Evolutionary conservation across 2,888 invertebrate genomes (phyloP), one percentile per base, ranked within the genome.

Genomic region (Halictus ligatus): DNA sequence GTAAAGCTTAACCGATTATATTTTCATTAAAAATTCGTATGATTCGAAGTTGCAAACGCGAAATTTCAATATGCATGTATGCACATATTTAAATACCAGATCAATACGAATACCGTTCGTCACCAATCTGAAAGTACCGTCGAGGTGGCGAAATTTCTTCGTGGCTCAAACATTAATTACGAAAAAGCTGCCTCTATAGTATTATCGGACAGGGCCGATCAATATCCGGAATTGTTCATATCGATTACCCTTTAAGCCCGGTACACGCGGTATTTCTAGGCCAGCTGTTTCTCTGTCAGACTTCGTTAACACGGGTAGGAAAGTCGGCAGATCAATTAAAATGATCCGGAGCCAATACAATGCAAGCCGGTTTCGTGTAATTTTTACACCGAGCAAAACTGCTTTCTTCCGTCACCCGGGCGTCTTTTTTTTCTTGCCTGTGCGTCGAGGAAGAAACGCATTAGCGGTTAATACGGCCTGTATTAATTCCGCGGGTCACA

Each of bases 391-490:
- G n/a, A 18, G 71, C 54, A 25, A 4, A 69, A 40, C 67, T 18
- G 25, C 58, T 82, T 71, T 60, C 43, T n/a, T 18, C 35, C 35
- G 29, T 60, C 13, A 15, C 40, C 25, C 71, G 74, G 73, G 35
- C 5, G 35, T 35, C 5, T 35, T 0, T 35, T 35, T 35, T 60
- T 69, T 35, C 35, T 12, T 29, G 10, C 8, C 67, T 10, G 35
- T 18, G 67, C 10, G 74, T 15, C 40, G 60, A 13, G 40, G 13
- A 80, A 85, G 76, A 83, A 85, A 83, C 60, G 76, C 75, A 81
- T 88, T 88, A 79, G 67, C 72, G 80, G 83, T 85, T 88, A 88
- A 88, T 85, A 83, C 80, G 50, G 60, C 77, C 58, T 81, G 71
- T 58, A 76, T 71, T 86, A 67, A 35, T 81, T 69, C 18, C 74